Evolutionary conservation across 2,113 vertebrate genomes (phyloP), one percentile per base, ranked within the genome.

Genomic region (Austrofundulus limnaeus): DNA sequence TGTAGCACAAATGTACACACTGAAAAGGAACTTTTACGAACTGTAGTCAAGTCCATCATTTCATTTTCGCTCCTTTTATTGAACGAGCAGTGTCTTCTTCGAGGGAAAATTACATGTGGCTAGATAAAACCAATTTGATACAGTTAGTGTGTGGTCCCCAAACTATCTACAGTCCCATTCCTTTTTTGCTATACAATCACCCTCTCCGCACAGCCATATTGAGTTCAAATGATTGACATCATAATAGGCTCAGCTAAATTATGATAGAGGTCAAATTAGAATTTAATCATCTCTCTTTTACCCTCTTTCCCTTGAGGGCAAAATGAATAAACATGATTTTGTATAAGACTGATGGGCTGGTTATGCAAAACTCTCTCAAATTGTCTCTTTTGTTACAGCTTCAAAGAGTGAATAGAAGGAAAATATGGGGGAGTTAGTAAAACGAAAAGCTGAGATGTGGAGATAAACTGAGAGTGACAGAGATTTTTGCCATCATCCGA

Each of bases 221-320:
- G 52, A 77, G 71, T 85, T 78, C 55, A 78, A 85, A 76, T 88
- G 88, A 91, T 88, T 90, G 88, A 86, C 87, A 88, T 91, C 79
- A 85, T 90, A 89, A 89, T 89, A 72, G 77, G 81, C 85, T 85
- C 72, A 71, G 79, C 82, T 89, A 85, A 91, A 92, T 87, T 81
- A 85, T 90, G 86, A 92, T 89, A 86, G 86, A 90, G 86, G 87
- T 91, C 88, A 87, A 89, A 91, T 90, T 90, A 89, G 84, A 92
- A 90, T 90, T 83, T 89, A 91, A 91, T 92, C 82, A 88, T 89
- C 81, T 81, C 73, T 66, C 67, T 85, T 86, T 84, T 84, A 77
- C 82, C 69, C 77, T 61, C 54, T 70, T 77, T 85, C 84, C 77
- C 89, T 66, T 24, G 73, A 85, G 84, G 89, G 82, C 57, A 72